These are phyloP conservation scores for Diloba caeruleocephala DNA, from an alignment of 2,888 invertebrate genomes.

Conservation along the genomic window DNA sequence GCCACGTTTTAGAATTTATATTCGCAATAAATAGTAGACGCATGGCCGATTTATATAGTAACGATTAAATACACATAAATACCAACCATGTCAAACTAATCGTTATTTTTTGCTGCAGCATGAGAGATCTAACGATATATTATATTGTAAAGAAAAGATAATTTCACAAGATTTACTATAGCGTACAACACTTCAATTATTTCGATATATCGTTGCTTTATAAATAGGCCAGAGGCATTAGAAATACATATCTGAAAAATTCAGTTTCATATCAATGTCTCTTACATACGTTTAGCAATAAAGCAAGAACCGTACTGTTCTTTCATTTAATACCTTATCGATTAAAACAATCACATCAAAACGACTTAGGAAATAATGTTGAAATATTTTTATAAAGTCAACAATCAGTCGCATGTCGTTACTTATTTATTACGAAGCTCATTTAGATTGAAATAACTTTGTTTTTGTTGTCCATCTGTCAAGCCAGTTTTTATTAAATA, in stretches of 20 bases:
- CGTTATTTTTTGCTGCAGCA: background rate
- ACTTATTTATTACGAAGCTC: slow-evolving; percentile 70
- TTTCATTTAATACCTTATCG: slow-evolving; percentile 50
- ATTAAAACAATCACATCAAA: slow-evolving; percentile 54
- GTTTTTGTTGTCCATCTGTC: slow-evolving; percentile 34
- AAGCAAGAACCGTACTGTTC: slow-evolving; percentile 50
- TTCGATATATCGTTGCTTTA: slow-evolving; percentile 30
- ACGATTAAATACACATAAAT: slow-evolving; percentile 18
- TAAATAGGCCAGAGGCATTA: slow-evolving; percentile 41
- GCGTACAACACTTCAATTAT: too few relatives aligned
- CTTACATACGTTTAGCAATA: slow-evolving; percentile 49
- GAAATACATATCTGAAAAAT: slow-evolving; percentile 31
- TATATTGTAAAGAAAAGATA: background rate
- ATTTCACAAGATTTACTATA: too few relatives aligned
- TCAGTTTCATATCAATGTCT: slow-evolving; percentile 31
- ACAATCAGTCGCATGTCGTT: slow-evolving; percentile 70
- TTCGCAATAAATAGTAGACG: slow-evolving; percentile 40
- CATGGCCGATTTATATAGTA: slow-evolving; percentile 46
- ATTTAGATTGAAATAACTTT: slow-evolving; percentile 45
- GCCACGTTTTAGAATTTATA: slow-evolving; percentile 68
- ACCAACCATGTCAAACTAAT: background rate
- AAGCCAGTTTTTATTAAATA: too few relatives aligned
- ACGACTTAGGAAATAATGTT: slow-evolving; percentile 57
- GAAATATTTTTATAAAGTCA: slow-evolving; percentile 55
- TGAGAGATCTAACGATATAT: slow-evolving; percentile 15